Conservation (phyloP, 2,797 vertebrate genomes). For the Rhyacichthys aspro region DNA sequence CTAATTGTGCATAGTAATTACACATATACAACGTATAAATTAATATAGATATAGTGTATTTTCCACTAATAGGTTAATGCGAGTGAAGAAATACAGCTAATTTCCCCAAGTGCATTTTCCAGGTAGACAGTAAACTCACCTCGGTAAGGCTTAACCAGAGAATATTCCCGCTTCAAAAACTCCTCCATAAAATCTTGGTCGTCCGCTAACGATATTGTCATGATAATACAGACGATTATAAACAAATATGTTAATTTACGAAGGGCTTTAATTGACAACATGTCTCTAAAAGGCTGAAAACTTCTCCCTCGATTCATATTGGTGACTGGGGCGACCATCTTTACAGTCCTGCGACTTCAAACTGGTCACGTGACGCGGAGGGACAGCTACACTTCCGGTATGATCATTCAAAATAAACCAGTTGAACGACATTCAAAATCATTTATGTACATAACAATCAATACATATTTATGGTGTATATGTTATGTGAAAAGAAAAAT, state of each 20-base stretch:
- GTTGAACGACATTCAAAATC: no score
- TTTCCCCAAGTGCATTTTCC: neutral
- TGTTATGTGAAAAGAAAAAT: no score
- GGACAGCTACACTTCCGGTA: constrained; percentile 24
- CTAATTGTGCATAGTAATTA: neutral
- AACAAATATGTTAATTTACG: constrained; percentile 38
- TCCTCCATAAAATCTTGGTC: constrained; percentile 84
- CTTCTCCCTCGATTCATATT: constrained; percentile 15
- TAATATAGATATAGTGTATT: no score
- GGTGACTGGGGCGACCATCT: constrained; percentile 58
- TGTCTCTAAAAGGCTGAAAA: constrained; percentile 21
- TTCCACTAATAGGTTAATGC: no score
- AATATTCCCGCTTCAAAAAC: constrained; percentile 91
- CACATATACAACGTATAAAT: no score
- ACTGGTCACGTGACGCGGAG: constrained; percentile 21
- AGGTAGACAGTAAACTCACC: constrained; percentile 69
- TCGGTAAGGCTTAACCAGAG: constrained; percentile 90
- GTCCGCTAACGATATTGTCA: constrained; percentile 56
- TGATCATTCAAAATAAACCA: constrained; percentile 1
- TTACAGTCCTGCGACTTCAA: constrained; percentile 42
- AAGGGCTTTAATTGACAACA: constrained; percentile 28
- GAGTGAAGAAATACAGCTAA: neutral
- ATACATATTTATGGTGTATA: no score
- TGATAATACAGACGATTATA: constrained; percentile 31
- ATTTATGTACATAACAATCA: no score